A percentile compares a stretch with the other conserved stretches of the same genome.
Conservation (phyloP, 2,888 invertebrate genomes). For the Venusia cambrica region DNA sequence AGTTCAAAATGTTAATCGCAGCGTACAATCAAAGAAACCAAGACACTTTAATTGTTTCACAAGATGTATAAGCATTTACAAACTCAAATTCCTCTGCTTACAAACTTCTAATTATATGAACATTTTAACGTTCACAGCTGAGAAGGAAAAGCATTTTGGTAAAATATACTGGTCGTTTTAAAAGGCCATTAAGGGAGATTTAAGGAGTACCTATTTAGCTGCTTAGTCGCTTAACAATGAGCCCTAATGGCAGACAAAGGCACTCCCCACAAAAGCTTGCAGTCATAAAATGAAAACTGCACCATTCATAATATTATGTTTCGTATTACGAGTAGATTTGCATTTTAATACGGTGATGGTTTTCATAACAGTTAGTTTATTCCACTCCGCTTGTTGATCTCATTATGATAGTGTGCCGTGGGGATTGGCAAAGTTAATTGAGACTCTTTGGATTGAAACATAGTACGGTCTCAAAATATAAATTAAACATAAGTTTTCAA, state of each 20-base stretch:
- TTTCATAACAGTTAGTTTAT: constrained; percentile 1
- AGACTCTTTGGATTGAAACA: too few relatives aligned
- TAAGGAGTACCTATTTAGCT: constrained; percentile 63
- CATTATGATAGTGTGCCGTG: too few relatives aligned
- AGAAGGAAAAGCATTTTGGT: constrained; percentile 48
- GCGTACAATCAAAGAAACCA: constrained; percentile 25
- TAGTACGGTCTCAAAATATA: too few relatives aligned
- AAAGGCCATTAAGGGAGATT: constrained; percentile 72
- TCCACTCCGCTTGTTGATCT: too few relatives aligned
- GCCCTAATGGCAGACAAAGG: constrained; percentile 59
- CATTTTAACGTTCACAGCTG: constrained; percentile 50
- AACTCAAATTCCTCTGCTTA: constrained; percentile 36
- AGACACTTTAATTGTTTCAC: constrained; percentile 30
- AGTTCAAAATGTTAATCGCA: constrained; percentile 16
- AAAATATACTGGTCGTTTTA: constrained; percentile 65
- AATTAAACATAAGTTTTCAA: too few relatives aligned
- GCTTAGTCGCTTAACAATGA: constrained; percentile 66
- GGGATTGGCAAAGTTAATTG: too few relatives aligned
- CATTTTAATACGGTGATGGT: constrained; percentile 15
- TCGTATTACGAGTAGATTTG: constrained; percentile 7
- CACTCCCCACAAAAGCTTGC: constrained; percentile 45
- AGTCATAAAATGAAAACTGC: constrained; percentile 36
- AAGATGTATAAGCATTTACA: constrained; percentile 29
- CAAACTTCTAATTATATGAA: constrained; percentile 47
- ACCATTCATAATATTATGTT: constrained; percentile 18